Base-by-base conservation (phyloP, 2,797 vertebrate genomes). In the Neosilurus mollespiculum region DNA sequence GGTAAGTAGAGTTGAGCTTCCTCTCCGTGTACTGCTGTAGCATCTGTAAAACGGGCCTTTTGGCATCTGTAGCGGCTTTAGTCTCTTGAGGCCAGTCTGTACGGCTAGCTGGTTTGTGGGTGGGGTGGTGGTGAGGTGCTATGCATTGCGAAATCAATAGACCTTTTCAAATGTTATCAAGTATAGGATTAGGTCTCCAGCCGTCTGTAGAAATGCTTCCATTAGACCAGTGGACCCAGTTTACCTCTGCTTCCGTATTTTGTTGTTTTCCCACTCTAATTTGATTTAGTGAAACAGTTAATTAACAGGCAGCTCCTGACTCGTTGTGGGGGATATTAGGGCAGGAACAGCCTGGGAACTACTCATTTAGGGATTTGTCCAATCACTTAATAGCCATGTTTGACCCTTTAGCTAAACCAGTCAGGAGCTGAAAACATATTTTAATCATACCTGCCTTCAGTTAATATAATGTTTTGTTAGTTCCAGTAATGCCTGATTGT, bases 1-100 rank as follows among this genome's bases (percentile, higher is more conserved):
- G 98, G 97, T 99, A 90, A 95, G 97, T 73, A 72, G 49, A 54
- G 73, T 26, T 20, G 73, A 75, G 30, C 18, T 37, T 58, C 62
- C 22, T 24, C 6, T 69, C 4, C 15, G 37, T 54, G n/a, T 51
- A 10, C 54, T 37, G 24, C 79, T 77, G 64, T 70, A 70, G 18
- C 64, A 61, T 77, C 53, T 72, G 20, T 72, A 30, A 56, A 56
- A 49, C 3, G 53, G 37, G 54, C 64, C 62, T 69, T 69, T 69
- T 54, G 80, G 64, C 64, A 69, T 70, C 65, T 53, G 24, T 15
- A 79, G 77, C 26, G 66, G 51, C 71, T 80, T 83, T 76, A 54
- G 1, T 67, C 81, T 86, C 77, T 18, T 22, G 71, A 77, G 71
- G 37, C 4, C 22, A 10, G n/a, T 78, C 20, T 56, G 64, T 70